Evolutionary conservation across 2,888 invertebrate species (phyloP), one percentile per base, ranked within the genome.

Genomic region (Nesidiocoris tenuis): DNA sequence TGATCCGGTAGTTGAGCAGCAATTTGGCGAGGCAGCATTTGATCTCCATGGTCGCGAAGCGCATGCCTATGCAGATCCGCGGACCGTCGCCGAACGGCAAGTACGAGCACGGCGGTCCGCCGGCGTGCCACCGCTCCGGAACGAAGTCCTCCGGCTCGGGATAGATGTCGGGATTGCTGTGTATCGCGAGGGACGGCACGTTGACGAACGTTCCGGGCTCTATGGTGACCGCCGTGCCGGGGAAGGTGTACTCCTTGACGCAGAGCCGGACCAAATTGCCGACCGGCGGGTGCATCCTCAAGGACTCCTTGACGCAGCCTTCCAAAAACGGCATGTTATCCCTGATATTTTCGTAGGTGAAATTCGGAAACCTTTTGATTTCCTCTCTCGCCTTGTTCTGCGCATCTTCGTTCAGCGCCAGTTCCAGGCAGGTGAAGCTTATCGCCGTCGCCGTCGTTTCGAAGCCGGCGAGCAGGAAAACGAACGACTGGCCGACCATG

Each of bases 1-100:
- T 55, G 0, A 67, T 54, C 5, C 21, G 1, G 63, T 70, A 76
- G 1, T 61, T 17, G 5, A n/a, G 22, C 9, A 76, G 19, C 22
- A 76, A 7, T 55, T 63, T 76, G 7, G 59, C 67, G 1, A 70
- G 16, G 21, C 70, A 24, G 22, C 18, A 39, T 55, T 70, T 70
- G 21, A 70, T n/a, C 61, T 76, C 63, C 18, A 59, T 61, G n/a
- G 23, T 59, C 1, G 67, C 76, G 63, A 76, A 76, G n/a, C 70
- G 54, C 76, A 76, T 70, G 5, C 75, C 75, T 23, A 75, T 75
- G 59, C 75, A 75, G 7, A 75, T 25, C 22, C 75, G 17, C 0
- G 75, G 75, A 17, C 75, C 75, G 54, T 75, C 75, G 17, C 74
- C 74, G 24, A 74, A 74, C 2, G 74, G 64, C 21, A 74, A 55